A percentile compares a stretch with the other conserved stretches of the same genome.
Conservation (phyloP, 2,113 vertebrate species). For the Chaetura pelagica region DNA sequence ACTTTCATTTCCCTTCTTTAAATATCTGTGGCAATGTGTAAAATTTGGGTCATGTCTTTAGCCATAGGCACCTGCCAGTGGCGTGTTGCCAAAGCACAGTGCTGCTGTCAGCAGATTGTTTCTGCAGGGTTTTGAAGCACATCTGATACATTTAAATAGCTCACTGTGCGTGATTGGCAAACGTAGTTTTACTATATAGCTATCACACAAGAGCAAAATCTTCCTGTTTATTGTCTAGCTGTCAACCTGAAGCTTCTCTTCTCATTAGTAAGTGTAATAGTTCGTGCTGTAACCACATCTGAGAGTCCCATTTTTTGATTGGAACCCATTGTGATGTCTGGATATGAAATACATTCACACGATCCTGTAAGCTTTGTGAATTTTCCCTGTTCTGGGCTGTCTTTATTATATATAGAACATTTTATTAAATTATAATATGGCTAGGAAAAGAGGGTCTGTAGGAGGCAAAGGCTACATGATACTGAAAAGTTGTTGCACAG, state of each 20-base stretch:
- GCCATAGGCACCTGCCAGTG: neutral
- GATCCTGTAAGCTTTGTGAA: neutral
- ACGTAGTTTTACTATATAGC: neutral
- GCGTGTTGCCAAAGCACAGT: neutral
- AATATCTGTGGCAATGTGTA: neutral
- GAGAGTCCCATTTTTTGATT: neutral
- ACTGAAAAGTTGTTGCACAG: neutral
- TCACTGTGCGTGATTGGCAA: neutral
- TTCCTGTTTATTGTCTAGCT: neutral
- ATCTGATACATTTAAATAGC: neutral
- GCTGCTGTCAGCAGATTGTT: neutral
- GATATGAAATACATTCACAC: neutral
- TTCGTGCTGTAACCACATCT: neutral
- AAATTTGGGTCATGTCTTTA: neutral
- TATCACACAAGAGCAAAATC: neutral
- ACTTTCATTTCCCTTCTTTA: neutral
- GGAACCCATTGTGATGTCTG: neutral
- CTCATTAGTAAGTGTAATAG: neutral
- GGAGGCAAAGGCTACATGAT: neutral
- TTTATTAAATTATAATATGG: neutral
- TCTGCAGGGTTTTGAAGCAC: neutral
- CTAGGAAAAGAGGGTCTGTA: neutral
- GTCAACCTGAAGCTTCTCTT: neutral
- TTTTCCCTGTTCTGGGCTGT: neutral
- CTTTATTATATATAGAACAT: neutral